Base-by-base conservation (phyloP, 1,140 invertebrate genomes). In the Ectropis grisescens region DNA sequence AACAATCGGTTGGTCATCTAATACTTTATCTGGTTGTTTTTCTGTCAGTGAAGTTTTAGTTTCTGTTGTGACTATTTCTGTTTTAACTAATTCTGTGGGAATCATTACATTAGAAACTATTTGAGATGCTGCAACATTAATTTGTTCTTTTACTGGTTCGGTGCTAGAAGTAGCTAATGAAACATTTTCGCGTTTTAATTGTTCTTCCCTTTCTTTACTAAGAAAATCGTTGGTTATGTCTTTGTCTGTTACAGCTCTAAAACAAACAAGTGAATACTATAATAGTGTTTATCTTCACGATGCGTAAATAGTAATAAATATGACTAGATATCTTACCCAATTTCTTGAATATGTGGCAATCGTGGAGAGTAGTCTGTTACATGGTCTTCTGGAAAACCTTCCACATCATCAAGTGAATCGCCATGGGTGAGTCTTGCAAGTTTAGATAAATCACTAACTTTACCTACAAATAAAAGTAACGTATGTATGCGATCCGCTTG, bases 361-460 rank as follows among this genome's bases (percentile, higher is more conserved):
- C 72, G 81, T 39, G 74, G 72, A 6, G 81, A 55, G 33, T 82
- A 80, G 43, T 68, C 65, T 35, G 58, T 47, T 10, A 78, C 66
- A 37, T 78, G 76, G 40, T 83, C 81, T 58, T 82, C 75, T 14
- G 80, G 80, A 38, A 83, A 83, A 2, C 69, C 79, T 70, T 83
- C 82, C 2, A 82, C 80, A 23, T 83, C 82, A 61, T 83, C 82
- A 19, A 83, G 53, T 12, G 82, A 83, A 45, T 83, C 82, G 10
- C 82, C 80, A 39, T 82, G 70, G 2, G 64, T 67, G 23, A 82
- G 41, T 45, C 66, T 72, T 9, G 66, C 47, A 11, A 57, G 22
- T 56, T 70, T 81, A 2, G 48, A 37, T 15, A 35, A 29, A 23
- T 75, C 70, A 11, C 32, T 39, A 29, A 37, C 23, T 59, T 71